Conservation (phyloP, 35 echinoderm and acorn worm species). For the Lytechinus variegatus region DNA sequence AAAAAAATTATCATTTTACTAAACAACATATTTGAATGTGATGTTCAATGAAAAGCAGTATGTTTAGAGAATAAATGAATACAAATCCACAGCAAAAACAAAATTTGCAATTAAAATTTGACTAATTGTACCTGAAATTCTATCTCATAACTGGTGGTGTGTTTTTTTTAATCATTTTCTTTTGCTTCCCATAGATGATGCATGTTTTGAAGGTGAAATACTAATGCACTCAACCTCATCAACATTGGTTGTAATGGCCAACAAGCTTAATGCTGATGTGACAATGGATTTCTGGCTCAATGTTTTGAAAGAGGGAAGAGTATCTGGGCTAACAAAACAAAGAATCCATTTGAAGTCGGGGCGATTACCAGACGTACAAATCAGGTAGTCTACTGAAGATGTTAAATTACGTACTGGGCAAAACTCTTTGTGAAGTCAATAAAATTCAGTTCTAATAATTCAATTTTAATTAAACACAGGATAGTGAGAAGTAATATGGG, state of each 20-base stretch:
- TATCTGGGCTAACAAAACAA: slow-evolving; percentile 5
- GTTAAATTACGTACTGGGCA: too few relatives aligned
- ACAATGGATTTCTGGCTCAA: slow-evolving; percentile 29
- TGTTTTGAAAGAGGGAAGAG: background rate
- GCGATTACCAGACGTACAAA: slow-evolving; percentile 26
- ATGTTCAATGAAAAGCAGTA: too few relatives aligned
- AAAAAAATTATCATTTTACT: too few relatives aligned
- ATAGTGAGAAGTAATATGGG: too few relatives aligned
- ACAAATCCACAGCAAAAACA: too few relatives aligned
- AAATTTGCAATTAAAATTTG: too few relatives aligned
- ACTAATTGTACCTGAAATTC: too few relatives aligned
- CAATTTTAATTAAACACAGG: too few relatives aligned
- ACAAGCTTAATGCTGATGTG: background rate
- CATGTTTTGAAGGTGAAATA: slow-evolving; percentile 9
- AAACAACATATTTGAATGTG: too few relatives aligned
- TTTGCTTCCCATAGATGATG: background rate
- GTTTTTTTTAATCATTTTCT: background rate
- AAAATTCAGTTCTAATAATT: too few relatives aligned
- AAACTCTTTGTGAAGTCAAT: too few relatives aligned
- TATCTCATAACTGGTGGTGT: background rate
- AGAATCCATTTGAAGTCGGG: background rate
- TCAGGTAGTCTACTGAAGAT: slow-evolving; percentile 30
- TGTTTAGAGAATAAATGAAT: too few relatives aligned
- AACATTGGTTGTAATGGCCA: background rate
- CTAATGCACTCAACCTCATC: background rate